Base-by-base conservation (phyloP, 2,888 invertebrate species). In the Caenorhabditis sinica region DNA sequence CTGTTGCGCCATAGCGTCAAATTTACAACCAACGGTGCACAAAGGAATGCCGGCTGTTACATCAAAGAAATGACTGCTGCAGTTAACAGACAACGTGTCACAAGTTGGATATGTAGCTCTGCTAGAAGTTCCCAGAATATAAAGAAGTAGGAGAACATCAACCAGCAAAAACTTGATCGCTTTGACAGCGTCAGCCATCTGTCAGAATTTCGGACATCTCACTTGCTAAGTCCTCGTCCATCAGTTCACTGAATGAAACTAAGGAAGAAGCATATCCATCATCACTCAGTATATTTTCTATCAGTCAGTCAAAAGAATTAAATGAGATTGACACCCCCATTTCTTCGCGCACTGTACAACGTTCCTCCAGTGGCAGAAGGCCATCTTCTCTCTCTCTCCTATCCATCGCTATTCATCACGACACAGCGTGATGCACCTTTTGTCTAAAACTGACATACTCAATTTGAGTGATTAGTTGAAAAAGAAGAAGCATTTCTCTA, bases 1-100 rank as follows among this genome's bases (percentile, higher is more conserved):
- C 72, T 80, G 80, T 80, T 80, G 49, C 80, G 80, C 80, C 80
- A 80, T 80, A 53, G 80, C n/a, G 17, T 80, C 80, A 66, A 80
- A 80, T 80, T 80, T 80, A 80, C 80, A 80, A 58, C 79, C 23
- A 30, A 30, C 45, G 23, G 17, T 45, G 66, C 58, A 61, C 58
- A 79, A 77, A 77, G 58, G 43, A 33, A 79, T 45, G 75, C 30
- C 33, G 25, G 60, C 56, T 28, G 58, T 51, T 28, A 77, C 69
- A 77, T 77, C 76, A 77, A 77, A 77, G 45, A 53, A 76, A 68
- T 49, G 51, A 33, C 51, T 49, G 45, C 40, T 40, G 40, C 2
- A 2, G 30, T 15, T 17, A 30, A 66, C 25, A n/a, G 58, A 33
- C n/a, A n/a, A n/a, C 49, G 49, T 45, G 71, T 79, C 71, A 71